Percentiles rank a stretch among this genome's conserved stretches.
Conservation (phyloP, 1,140 invertebrate species). For the Monomorium pharaonis region DNA sequence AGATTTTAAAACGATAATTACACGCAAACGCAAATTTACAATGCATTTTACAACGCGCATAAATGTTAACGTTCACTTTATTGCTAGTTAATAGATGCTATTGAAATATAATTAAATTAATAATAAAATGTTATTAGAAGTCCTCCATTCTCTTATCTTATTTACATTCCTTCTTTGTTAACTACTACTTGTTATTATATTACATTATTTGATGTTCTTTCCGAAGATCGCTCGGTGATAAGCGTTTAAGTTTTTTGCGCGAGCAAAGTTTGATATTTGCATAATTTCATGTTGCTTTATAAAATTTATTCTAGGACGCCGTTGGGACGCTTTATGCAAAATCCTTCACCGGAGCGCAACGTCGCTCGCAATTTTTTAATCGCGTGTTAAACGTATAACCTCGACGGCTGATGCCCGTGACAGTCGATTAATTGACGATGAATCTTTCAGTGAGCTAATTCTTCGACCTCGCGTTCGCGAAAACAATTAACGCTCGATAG, state of each 20-base stretch:
- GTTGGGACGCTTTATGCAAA: constrained; percentile 31
- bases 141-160: neutral
- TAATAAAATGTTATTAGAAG: neutral
- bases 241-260: neutral
- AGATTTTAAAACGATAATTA: neutral
- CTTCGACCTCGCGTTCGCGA: neutral
- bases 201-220: neutral
- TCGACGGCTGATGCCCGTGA: constrained; percentile 5
- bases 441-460: neutral
- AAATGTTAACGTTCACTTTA: neutral
- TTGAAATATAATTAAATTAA: neutral
- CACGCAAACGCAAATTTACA: neutral
- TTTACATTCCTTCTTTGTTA: neutral
- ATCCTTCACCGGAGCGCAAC: neutral
- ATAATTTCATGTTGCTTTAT: constrained; percentile 32
- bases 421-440: constrained; percentile 24
- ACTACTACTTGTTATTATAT: neutral
- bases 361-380: constrained; percentile 46
- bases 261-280: constrained; percentile 1
- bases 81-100: neutral
- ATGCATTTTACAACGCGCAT: no score
- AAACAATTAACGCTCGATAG: neutral
- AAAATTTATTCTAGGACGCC: constrained; percentile 23
- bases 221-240: neutral
- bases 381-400: constrained; percentile 30